These are phyloP conservation scores for Brachyistius frenatus DNA, from an alignment of 2,113 vertebrate genomes.

Conservation along the genomic window DNA sequence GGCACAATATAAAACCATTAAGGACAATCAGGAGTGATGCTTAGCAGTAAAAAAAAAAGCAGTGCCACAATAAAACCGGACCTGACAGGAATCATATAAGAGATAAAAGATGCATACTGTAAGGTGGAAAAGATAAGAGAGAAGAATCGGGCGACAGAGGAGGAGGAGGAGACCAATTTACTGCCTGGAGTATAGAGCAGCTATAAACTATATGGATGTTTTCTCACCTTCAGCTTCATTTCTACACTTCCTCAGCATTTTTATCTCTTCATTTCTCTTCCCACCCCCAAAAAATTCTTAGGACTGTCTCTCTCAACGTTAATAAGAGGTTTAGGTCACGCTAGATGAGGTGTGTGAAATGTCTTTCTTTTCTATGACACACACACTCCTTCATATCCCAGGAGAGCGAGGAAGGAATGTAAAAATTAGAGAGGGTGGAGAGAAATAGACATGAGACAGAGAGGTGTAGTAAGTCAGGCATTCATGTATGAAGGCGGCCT, in stretches of 20 bases:
- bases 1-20: constrained; percentile 11
- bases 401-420: constrained; percentile 21
- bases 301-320: constrained; percentile 5
- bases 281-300: constrained; percentile 25
- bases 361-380: constrained; percentile 22
- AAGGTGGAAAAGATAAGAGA: constrained; percentile 16
- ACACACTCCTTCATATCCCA: constrained; percentile 16
- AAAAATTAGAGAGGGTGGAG: constrained; percentile 12
- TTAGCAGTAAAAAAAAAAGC: constrained; percentile 27
- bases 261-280: neutral
- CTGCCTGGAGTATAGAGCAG: constrained; percentile 3
- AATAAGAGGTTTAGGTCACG: constrained; percentile 64
- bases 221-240: neutral
- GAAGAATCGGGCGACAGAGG: neutral
- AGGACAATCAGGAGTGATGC: neutral
- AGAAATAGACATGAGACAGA: neutral
- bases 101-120: constrained; percentile 29
- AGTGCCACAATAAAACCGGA: neutral
- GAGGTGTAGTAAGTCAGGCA: constrained; percentile 7
- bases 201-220: constrained; percentile 22
- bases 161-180: constrained; percentile 2
- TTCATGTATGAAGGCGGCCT: constrained; percentile 27
- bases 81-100: constrained; percentile 30
- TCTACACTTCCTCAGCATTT: constrained; percentile 6
- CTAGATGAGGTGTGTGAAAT: constrained; percentile 67